Percentiles rank a stretch among this genome's conserved stretches.
phyloP scores from a whole-genome alignment of 2,113 vertebrate genomes.

The Callospermophilus lateralis region DNA sequence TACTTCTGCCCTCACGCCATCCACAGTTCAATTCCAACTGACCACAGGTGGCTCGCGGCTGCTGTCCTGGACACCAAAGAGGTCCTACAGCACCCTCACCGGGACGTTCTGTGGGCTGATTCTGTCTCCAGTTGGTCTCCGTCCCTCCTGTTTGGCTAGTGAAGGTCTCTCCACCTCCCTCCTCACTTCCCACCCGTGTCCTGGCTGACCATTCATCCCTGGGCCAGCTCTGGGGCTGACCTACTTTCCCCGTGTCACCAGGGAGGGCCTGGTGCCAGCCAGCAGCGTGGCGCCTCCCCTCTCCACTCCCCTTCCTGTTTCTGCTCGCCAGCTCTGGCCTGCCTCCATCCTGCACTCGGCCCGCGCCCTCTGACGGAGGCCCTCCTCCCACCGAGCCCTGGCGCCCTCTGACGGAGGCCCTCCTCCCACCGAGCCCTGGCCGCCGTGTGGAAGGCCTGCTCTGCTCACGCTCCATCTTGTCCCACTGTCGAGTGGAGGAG shows the following conservation, averaged over 20 bases:
- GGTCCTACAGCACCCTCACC: rapidly evolving
- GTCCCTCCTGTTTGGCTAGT: neutral
- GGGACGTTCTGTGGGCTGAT: rapidly evolving
- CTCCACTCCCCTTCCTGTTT: slow-evolving; percentile 22
- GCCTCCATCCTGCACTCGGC: neutral
- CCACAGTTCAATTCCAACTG: neutral
- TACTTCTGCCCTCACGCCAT: neutral
- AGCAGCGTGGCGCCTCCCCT: slow-evolving; percentile 40
- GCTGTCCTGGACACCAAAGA: rapidly evolving
- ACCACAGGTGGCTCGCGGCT: neutral
- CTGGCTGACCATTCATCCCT: slow-evolving; percentile 62
- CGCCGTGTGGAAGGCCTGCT: slow-evolving; percentile 8
- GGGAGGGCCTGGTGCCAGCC: slow-evolving; percentile 48
- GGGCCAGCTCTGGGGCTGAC: slow-evolving; percentile 61
- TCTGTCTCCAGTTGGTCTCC: neutral
- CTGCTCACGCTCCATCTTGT: neutral
- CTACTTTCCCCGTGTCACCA: slow-evolving; percentile 75
- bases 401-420: no score
- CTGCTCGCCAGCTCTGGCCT: slow-evolving; percentile 8
- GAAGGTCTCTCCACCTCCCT: neutral
- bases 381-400: neutral
- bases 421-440: neutral
- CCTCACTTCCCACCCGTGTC: neutral
- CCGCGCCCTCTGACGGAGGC: neutral
- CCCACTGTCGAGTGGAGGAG: neutral